Percentiles rank a stretch among this genome's conserved stretches.
Evolutionary conservation across 2,113 vertebrate genomes (phyloP).

Genomic region (Heloderma charlesbogerti): DNA sequence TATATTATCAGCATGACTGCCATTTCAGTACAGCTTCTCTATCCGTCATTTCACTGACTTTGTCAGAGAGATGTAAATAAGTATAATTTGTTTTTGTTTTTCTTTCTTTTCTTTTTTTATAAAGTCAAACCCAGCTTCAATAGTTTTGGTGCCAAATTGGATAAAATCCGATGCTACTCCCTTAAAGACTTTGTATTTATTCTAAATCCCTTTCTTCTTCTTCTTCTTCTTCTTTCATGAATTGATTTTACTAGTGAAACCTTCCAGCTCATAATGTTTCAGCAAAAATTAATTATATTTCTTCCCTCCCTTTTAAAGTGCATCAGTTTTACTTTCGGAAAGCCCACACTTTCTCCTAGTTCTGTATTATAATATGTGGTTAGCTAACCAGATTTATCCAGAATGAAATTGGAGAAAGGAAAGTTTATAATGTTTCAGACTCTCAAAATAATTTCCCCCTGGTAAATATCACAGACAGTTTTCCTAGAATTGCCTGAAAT

Average conservation of each 20-base stretch:
- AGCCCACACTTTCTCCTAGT: constrained; percentile 52
- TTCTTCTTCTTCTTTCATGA: not conserved
- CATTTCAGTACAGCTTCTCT: not conserved
- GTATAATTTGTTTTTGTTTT: not conserved
- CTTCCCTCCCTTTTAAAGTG: constrained; percentile 54
- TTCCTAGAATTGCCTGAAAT: accelerated
- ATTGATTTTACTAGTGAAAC: not conserved
- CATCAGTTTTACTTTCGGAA: constrained; percentile 33
- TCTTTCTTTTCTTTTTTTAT: not conserved
- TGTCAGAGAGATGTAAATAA: constrained; percentile 9
- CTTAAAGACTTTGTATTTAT: not conserved
- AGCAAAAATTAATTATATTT: constrained; percentile 53
- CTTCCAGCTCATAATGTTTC: constrained; percentile 31
- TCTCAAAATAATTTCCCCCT: constrained; percentile 10
- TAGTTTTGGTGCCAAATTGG: not conserved
- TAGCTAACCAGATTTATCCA: constrained; percentile 45
- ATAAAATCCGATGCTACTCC: not conserved
- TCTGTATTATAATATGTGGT: constrained; percentile 33
- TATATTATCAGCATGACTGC: constrained; percentile 48
- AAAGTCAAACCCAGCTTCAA: not conserved
- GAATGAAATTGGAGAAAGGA: constrained; percentile 31
- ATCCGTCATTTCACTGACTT: constrained; percentile 47
- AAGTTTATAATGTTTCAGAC: constrained; percentile 15
- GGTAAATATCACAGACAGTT: constrained; percentile 12
- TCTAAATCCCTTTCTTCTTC: not conserved